Percentiles rank a stretch among this genome's conserved stretches.
Evolutionary conservation across 35 echinoderm and acorn worm genomes (phyloP).

Genomic region (Apostichopus californicus): DNA sequence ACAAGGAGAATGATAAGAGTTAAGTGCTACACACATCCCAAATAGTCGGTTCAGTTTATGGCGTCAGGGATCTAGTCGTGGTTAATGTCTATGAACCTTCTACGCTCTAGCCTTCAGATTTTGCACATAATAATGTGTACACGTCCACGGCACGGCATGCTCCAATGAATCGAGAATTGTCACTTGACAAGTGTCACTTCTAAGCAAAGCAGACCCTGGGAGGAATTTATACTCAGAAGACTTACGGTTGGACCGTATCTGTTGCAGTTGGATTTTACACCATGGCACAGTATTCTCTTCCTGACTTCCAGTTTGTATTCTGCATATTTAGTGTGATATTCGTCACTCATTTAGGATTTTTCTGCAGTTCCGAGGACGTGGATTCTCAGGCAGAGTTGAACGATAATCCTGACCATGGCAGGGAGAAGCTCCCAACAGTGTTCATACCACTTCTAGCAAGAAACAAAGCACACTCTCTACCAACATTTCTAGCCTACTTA

Average conservation of each 20-base stretch:
- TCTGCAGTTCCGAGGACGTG: background rate
- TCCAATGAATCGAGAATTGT: too few species aligned
- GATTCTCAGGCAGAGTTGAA: background rate
- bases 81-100: too few species aligned
- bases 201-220: background rate
- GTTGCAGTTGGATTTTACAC: background rate
- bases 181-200: too few species aligned
- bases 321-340: constrained; percentile 2
- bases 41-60: too few species aligned
- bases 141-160: too few species aligned
- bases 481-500: constrained; percentile 70
- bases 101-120: too few species aligned
- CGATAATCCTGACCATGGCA: background rate
- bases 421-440: constrained; percentile 65
- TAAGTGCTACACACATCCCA: too few species aligned
- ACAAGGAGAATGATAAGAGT: too few species aligned
- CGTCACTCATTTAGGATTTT: background rate
- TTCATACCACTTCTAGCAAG: constrained; percentile 76
- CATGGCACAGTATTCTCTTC: background rate
- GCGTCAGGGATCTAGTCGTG: too few species aligned
- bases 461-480: constrained; percentile 78
- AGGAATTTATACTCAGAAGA: background rate
- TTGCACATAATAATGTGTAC: too few species aligned
- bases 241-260: background rate
- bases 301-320: constrained; percentile 18